A percentile compares a stretch with the other conserved stretches of the same genome.
phyloP scores from a whole-genome alignment of 2,888 invertebrate genomes.

The Drosophila pegasa region DNA sequence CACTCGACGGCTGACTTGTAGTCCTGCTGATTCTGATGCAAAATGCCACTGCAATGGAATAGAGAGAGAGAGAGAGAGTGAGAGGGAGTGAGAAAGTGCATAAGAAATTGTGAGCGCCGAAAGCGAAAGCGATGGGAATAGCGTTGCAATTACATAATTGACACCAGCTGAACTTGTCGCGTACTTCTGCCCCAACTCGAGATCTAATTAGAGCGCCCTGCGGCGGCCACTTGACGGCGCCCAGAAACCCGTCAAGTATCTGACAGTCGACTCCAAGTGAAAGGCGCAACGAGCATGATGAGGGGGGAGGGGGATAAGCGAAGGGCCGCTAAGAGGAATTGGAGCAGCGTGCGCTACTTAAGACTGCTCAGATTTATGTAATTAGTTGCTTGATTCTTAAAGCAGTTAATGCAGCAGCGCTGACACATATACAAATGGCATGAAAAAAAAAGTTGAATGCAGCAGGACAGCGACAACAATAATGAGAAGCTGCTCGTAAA shows the following conservation, averaged over 20 bases:
- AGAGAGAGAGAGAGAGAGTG: constrained; percentile 87
- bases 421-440: background rate
- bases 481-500: background rate
- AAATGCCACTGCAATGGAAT: constrained; percentile 92
- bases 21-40: constrained; percentile 95
- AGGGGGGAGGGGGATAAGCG: background rate
- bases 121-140: constrained; percentile 43
- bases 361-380: constrained; percentile 52
- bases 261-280: constrained; percentile 28
- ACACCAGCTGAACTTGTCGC: constrained; percentile 65
- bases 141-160: constrained; percentile 63
- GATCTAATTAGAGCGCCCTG: constrained; percentile 66
- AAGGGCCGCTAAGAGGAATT: background rate
- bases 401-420: constrained; percentile 13
- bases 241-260: constrained; percentile 54
- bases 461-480: background rate
- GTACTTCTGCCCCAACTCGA: constrained; percentile 42
- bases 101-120: constrained; percentile 26
- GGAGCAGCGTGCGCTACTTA: background rate
- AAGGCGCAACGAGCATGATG: constrained; percentile 19
- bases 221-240: constrained; percentile 44
- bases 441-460: constrained; percentile 1
- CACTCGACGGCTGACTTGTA: constrained; percentile 95
- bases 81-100: constrained; percentile 86
- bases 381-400: constrained; percentile 56